Conservation (phyloP, 2,888 invertebrate species). For the Limnephilus auricula region DNA sequence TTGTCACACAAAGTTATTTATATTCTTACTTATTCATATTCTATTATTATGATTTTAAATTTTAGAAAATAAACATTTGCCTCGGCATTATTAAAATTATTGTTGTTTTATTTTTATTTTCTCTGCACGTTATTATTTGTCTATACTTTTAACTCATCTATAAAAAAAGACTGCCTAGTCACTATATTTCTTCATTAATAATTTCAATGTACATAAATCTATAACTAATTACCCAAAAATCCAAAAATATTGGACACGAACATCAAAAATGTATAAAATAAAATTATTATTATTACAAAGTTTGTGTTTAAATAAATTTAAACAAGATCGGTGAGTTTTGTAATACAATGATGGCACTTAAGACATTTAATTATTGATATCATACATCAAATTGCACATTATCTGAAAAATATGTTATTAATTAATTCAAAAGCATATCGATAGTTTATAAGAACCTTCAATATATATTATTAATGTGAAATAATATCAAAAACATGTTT, state of each 20-base stretch:
- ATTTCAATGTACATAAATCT: constrained; percentile 68
- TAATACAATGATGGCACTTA: neutral
- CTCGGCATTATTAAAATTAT: constrained; percentile 63
- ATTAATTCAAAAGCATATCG: constrained; percentile 65
- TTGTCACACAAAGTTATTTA: constrained; percentile 63
- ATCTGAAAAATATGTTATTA: constrained; percentile 51
- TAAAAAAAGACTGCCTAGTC: constrained; percentile 72
- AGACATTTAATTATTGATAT: constrained; percentile 4
- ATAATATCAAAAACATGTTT: constrained; percentile 42
- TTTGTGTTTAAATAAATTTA: neutral
- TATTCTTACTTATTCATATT: constrained; percentile 62
- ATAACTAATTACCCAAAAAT: constrained; percentile 59
- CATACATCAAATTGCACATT: constrained; percentile 14
- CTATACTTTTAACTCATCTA: constrained; percentile 67
- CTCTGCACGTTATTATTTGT: constrained; percentile 65
- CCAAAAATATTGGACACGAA: constrained; percentile 12
- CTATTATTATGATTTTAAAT: constrained; percentile 65
- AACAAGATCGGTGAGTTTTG: neutral
- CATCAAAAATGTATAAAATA: neutral
- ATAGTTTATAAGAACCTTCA: constrained; percentile 61
- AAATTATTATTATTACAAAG: neutral
- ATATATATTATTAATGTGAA: constrained; percentile 44
- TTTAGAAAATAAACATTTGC: constrained; percentile 66
- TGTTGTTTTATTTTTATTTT: constrained; percentile 66
- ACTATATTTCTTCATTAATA: constrained; percentile 71